Percentiles rank a stretch among this genome's conserved stretches.
phyloP scores from a whole-genome alignment of 2,113 vertebrate species.

The Chroicocephalus ridibundus region DNA sequence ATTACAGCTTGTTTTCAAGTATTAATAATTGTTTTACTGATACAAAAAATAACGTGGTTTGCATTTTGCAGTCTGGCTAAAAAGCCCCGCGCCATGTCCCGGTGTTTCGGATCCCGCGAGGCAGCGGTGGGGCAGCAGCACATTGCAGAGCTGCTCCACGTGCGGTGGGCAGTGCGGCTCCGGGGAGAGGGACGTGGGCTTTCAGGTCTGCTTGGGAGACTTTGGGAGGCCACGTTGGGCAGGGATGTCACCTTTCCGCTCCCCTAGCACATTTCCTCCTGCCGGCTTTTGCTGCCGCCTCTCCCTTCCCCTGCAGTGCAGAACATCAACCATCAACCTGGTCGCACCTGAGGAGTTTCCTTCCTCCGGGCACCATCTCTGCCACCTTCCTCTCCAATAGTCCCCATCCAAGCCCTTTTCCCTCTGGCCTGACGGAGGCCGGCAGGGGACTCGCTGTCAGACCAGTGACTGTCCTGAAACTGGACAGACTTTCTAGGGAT shows the following conservation, averaged over 20 bases:
- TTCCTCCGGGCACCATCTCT: not conserved
- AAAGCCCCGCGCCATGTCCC: accelerated
- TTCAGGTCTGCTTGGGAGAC: not conserved
- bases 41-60: not conserved
- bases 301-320: not conserved
- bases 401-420: not conserved
- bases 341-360: not conserved
- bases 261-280: not conserved
- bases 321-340: not conserved
- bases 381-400: not conserved
- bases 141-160: not conserved
- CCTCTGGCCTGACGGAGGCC: not conserved
- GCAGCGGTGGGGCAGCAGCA: not conserved
- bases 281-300: not conserved
- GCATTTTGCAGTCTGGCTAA: not conserved
- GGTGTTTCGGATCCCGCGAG: too few relatives aligned
- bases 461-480: not conserved
- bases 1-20: not conserved
- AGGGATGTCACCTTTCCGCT: not conserved
- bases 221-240: not conserved
- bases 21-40: not conserved
- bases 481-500: too few relatives aligned
- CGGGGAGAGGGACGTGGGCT: accelerated
- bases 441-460: not conserved
- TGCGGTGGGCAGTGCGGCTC: not conserved